Conservation (phyloP, 2,113 vertebrate genomes). For the Opisthocomus hoazin region DNA sequence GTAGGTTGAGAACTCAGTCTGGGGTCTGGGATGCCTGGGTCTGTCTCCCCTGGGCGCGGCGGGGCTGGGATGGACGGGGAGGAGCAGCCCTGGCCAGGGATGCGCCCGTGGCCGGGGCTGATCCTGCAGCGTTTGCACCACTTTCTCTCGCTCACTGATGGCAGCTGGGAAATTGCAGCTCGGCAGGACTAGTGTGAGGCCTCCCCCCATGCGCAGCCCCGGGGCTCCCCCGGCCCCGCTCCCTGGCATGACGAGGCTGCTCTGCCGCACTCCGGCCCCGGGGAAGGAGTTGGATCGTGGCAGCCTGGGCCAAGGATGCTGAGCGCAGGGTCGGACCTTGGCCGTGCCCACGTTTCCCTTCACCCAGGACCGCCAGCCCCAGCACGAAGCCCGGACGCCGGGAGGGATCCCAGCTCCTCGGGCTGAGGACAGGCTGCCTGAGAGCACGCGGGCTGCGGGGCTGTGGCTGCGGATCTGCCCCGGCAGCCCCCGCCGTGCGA, state of each 20-base stretch:
- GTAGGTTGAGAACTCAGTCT: not conserved
- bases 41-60: not conserved
- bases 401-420: not conserved
- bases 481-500: not conserved
- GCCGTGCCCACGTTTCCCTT: not conserved
- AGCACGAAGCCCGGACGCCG: fast-evolving
- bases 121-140: not conserved
- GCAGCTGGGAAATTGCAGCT: not conserved
- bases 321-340: not conserved
- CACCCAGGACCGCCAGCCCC: fast-evolving
- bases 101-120: fast-evolving
- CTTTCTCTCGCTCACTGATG: not conserved
- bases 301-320: not conserved
- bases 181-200: fast-evolving
- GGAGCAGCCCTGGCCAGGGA: not conserved
- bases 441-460: fast-evolving
- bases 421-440: not conserved
- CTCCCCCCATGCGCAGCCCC: fast-evolving
- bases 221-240: too few species aligned
- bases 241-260: not conserved
- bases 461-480: not conserved
- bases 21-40: too few species aligned
- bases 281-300: not conserved
- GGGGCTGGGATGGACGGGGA: not conserved
- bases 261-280: fast-evolving